phyloP scores from a whole-genome alignment of 1,140 invertebrate species.

The Melitaea cinxia region DNA sequence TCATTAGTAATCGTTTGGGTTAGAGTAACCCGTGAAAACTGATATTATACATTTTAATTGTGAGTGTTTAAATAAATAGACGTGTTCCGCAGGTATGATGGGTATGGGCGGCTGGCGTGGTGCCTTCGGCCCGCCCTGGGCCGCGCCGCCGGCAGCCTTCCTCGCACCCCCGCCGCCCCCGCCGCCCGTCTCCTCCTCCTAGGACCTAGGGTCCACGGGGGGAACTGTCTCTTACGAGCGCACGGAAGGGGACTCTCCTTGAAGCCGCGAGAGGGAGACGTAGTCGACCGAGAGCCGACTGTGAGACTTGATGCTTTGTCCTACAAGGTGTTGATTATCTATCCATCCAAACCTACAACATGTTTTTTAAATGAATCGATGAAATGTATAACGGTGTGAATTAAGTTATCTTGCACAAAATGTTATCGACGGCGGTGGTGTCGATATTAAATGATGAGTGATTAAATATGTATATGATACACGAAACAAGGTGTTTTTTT shows the following conservation, averaged over 20 bases:
- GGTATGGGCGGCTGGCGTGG: slow-evolving; percentile 55
- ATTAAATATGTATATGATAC: background rate
- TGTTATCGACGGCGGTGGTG: background rate
- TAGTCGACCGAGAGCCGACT: too few species aligned
- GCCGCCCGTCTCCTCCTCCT: slow-evolving; percentile 56
- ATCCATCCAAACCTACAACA: too few species aligned
- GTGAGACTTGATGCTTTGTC: too few species aligned
- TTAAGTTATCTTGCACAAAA: slow-evolving; percentile 3
- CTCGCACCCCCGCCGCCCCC: slow-evolving; percentile 69
- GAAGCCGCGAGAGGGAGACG: too few species aligned
- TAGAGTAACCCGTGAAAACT: too few species aligned
- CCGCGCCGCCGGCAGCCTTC: slow-evolving; percentile 61
- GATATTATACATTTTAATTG: too few species aligned
- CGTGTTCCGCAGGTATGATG: slow-evolving; percentile 18
- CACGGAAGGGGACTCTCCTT: too few species aligned
- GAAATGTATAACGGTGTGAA: background rate
- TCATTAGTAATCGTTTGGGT: too few species aligned
- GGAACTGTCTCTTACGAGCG: too few species aligned
- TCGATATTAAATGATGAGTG: background rate
- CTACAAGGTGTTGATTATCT: too few species aligned
- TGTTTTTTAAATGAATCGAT: background rate
- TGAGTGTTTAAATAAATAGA: too few species aligned
- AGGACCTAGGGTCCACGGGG: background rate
- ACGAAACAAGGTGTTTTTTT: background rate
- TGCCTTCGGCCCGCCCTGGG: slow-evolving; percentile 66